These are phyloP conservation scores for Agrotis exclamationis DNA, from an alignment of 2,888 invertebrate genomes.

Conservation along the genomic window DNA sequence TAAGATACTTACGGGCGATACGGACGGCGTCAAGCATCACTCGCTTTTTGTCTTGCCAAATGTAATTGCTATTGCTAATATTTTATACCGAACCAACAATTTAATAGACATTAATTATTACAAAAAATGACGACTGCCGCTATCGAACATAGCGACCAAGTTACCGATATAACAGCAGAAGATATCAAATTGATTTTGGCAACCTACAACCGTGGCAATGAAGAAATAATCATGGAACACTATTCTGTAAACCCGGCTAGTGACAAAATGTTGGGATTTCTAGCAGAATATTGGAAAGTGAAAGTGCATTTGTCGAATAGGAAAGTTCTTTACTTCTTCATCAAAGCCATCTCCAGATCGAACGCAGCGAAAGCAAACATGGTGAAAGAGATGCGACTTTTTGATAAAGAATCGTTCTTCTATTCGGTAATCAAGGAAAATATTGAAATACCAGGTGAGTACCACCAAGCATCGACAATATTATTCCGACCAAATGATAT, in stretches of 20 bases:
- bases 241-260: constrained; percentile 78
- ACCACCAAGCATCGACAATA: no score
- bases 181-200: constrained; percentile 75
- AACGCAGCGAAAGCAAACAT: constrained; percentile 84
- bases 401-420: constrained; percentile 81
- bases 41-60: constrained; percentile 6
- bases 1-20: constrained; percentile 4
- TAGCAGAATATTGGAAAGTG: constrained; percentile 86
- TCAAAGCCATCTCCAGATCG: constrained; percentile 80
- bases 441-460: constrained; percentile 78
- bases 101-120: not conserved
- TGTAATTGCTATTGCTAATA: constrained; percentile 2
- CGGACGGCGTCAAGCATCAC: constrained; percentile 11
- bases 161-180: constrained; percentile 70
- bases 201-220: constrained; percentile 65
- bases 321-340: constrained; percentile 76
- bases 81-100: not conserved
- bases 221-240: constrained; percentile 66
- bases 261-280: constrained; percentile 85
- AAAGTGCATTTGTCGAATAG: constrained; percentile 70
- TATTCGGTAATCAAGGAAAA: constrained; percentile 78
- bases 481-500: no score
- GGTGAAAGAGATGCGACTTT: constrained; percentile 80
- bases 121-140: constrained; percentile 42
- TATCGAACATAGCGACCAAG: constrained; percentile 16